Percentiles rank a stretch among this genome's conserved stretches.
Evolutionary conservation across 2,797 vertebrate species (phyloP).

Genomic region (Morus bassanus): DNA sequence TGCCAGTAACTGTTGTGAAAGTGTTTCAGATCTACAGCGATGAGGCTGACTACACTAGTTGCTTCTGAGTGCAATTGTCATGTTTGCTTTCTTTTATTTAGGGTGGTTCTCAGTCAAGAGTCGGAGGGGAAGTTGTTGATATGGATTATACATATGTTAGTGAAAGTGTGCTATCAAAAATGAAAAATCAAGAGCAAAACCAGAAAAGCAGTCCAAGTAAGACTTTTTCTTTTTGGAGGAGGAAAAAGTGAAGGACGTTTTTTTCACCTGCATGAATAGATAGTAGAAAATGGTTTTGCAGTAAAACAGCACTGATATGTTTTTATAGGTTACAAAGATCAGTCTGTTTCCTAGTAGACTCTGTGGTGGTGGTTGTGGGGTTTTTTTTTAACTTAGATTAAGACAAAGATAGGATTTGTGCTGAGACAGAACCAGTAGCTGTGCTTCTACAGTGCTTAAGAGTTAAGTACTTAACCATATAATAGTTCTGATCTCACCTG

Average conservation of each 20-base stretch:
- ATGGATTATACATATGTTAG: constrained; percentile 91
- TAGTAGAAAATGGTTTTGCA: neutral
- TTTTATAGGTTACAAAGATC: neutral
- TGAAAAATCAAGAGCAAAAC: constrained; percentile 69
- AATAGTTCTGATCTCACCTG: neutral
- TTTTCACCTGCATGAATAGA: neutral
- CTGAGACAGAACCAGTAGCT: neutral
- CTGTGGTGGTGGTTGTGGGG: neutral
- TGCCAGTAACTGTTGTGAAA: neutral
- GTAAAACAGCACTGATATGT: neutral
- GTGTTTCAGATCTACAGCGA: neutral
- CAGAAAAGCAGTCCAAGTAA: constrained; percentile 70
- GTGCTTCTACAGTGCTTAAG: neutral
- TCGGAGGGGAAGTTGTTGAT: constrained; percentile 76
- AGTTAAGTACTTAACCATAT: neutral
- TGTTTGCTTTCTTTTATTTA: constrained; percentile 25
- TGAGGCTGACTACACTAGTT: neutral
- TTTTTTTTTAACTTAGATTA: neutral
- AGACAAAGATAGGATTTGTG: neutral
- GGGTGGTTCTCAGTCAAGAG: constrained; percentile 64
- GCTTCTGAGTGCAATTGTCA: neutral
- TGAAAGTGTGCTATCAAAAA: constrained; percentile 84
- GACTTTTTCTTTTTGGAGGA: neutral
- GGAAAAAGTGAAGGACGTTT: neutral
- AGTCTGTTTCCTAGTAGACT: neutral